phyloP scores from a whole-genome alignment of 2,888 invertebrate species.

The Nephrocerus scutellatus region DNA sequence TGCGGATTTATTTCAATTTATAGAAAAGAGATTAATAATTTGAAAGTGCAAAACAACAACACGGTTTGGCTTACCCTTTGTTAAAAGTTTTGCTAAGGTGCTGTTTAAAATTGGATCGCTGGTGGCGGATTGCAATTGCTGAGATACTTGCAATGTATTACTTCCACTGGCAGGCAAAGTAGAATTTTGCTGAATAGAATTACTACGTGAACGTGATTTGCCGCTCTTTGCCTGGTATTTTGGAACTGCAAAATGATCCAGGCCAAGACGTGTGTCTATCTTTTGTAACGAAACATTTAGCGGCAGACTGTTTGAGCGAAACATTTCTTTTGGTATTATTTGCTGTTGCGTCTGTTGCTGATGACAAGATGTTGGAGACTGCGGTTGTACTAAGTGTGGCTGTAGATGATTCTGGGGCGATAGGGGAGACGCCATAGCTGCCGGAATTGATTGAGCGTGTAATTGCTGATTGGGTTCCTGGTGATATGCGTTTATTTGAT shows the following conservation, averaged over 20 bases:
- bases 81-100: slow-evolving; percentile 77
- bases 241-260: slow-evolving; percentile 42
- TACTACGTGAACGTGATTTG: slow-evolving; percentile 42
- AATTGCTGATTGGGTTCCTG: slow-evolving; percentile 18
- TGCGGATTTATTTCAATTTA: slow-evolving; percentile 13
- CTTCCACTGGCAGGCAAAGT: slow-evolving; percentile 20
- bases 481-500: slow-evolving; percentile 8
- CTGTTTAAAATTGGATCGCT: slow-evolving; percentile 72
- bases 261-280: slow-evolving; percentile 28
- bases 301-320: slow-evolving; percentile 57
- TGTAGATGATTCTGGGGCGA: slow-evolving; percentile 17
- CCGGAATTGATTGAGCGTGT: slow-evolving; percentile 28
- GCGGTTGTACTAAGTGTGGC: slow-evolving; percentile 9
- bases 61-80: slow-evolving; percentile 41
- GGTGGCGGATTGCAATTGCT: slow-evolving; percentile 63
- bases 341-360: slow-evolving; percentile 26
- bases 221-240: slow-evolving; percentile 38
- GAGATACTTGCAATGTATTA: slow-evolving; percentile 28
- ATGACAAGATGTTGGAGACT: slow-evolving; percentile 23
- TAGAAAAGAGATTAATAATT: background rate
- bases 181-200: slow-evolving; percentile 46
- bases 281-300: slow-evolving; percentile 53
- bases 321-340: slow-evolving; percentile 50
- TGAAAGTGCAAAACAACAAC: slow-evolving; percentile 3
- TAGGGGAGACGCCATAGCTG: slow-evolving; percentile 20